Percentiles rank a stretch among this genome's conserved stretches.
phyloP scores from a whole-genome alignment of 2,888 invertebrate species.

The Lepetodrilus schrolli region DNA sequence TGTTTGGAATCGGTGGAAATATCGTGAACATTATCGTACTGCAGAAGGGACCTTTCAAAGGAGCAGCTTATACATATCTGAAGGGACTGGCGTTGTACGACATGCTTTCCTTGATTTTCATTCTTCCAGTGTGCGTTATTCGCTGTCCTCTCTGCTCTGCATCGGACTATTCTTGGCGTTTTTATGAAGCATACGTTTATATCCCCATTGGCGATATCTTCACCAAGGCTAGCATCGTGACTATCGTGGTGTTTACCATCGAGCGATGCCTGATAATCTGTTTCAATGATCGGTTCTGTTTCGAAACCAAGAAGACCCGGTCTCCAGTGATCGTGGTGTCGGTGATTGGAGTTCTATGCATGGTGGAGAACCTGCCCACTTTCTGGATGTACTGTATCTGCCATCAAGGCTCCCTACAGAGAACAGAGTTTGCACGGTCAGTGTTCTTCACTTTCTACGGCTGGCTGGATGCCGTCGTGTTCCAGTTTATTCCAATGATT shows the following conservation, averaged over 20 bases:
- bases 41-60: slow-evolving; percentile 30
- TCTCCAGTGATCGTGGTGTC: neutral
- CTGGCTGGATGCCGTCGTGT: slow-evolving; percentile 36
- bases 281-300: neutral
- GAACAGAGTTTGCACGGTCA: slow-evolving; percentile 21
- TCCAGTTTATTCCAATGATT: slow-evolving; percentile 33
- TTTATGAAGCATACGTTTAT: slow-evolving; percentile 37
- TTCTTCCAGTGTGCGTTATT: slow-evolving; percentile 33
- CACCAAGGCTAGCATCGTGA: slow-evolving; percentile 38
- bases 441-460: slow-evolving; percentile 27
- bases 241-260: slow-evolving; percentile 33
- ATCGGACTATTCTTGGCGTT: neutral
- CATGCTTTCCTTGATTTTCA: slow-evolving; percentile 35
- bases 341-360: neutral
- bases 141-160: slow-evolving; percentile 33
- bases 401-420: neutral
- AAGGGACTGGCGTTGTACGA: slow-evolving; percentile 37
- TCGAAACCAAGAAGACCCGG: neutral
- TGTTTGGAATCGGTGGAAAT: slow-evolving; percentile 39
- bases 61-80: slow-evolving; percentile 34
- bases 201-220: slow-evolving; percentile 39
- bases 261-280: slow-evolving; percentile 34
- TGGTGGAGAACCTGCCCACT: slow-evolving; percentile 37
- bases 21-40: slow-evolving; percentile 34
- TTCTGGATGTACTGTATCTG: slow-evolving; percentile 30